Conservation (phyloP, 2,113 vertebrate genomes). For the Emydura subglobosa region DNA sequence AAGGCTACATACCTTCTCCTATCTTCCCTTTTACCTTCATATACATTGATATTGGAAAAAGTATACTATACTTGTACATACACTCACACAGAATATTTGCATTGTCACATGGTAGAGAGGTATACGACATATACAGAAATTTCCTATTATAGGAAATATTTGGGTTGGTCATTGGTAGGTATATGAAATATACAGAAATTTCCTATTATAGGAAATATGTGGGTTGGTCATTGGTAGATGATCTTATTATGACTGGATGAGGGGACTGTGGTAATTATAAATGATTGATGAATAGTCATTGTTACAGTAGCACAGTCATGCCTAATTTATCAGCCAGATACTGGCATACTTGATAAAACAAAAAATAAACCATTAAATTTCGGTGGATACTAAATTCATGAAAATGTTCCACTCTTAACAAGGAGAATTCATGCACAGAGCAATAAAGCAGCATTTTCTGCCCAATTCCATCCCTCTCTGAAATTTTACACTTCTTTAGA, state of each 20-base stretch:
- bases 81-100: neutral
- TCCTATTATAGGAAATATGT: neutral
- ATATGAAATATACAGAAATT: neutral
- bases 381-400: conserved; percentile 21
- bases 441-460: neutral
- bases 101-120: neutral
- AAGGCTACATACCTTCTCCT: neutral
- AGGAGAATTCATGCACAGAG: neutral
- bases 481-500: conserved; percentile 6
- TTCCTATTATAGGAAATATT: neutral
- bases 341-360: conserved; percentile 52
- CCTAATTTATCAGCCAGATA: conserved; percentile 70
- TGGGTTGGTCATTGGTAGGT: neutral
- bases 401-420: neutral
- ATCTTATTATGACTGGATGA: conserved; percentile 43
- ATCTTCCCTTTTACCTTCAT: neutral
- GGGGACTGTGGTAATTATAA: conserved; percentile 63
- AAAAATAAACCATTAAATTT: conserved; percentile 40
- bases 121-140: neutral
- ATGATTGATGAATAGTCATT: conserved; percentile 39
- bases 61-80: neutral
- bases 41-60: neutral
- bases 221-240: conserved; percentile 39
- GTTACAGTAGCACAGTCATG: conserved; percentile 48
- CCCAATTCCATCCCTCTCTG: neutral